phyloP scores from a whole-genome alignment of 1,140 invertebrate genomes.

The Lutraria rhynchaena region DNA sequence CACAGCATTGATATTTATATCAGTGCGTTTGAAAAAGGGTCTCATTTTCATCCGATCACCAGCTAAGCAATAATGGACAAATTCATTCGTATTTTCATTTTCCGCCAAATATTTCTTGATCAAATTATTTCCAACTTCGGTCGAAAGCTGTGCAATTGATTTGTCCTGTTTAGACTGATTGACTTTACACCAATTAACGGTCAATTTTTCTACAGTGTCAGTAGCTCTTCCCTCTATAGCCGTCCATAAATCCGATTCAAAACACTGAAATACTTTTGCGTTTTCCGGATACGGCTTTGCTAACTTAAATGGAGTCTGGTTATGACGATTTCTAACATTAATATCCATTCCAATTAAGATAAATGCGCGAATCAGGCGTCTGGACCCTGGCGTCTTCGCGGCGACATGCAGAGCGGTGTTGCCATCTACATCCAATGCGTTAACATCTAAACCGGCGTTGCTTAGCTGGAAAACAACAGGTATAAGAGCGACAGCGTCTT shows the following conservation, averaged over 20 bases:
- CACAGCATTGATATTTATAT: neutral
- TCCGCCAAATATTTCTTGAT: neutral
- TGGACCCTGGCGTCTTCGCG: neutral
- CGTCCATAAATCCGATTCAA: conserved; percentile 19
- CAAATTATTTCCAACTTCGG: neutral
- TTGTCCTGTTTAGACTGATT: neutral
- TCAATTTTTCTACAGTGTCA: neutral
- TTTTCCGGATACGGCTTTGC: conserved; percentile 38
- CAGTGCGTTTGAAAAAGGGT: conserved; percentile 14
- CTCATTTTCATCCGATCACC: conserved; percentile 30
- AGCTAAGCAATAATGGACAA: conserved; percentile 21
- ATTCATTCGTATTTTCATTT: neutral
- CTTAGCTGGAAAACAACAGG: conserved; percentile 45
- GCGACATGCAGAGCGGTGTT: conserved; percentile 50
- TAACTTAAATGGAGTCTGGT: conserved; percentile 10
- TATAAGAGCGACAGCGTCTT: conserved; percentile 14
- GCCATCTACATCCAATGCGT: conserved; percentile 5
- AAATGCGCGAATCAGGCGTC: conserved; percentile 9
- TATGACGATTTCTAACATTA: neutral
- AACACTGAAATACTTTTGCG: neutral
- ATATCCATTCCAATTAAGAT: conserved; percentile 36
- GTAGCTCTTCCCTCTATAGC: conserved; percentile 1
- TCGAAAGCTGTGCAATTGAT: neutral
- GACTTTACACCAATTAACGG: conserved; percentile 26
- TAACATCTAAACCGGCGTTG: conserved; percentile 36